These are phyloP conservation scores for Listrodromus nycthemerus DNA, from an alignment of 2,888 invertebrate species.

Conservation along the genomic window DNA sequence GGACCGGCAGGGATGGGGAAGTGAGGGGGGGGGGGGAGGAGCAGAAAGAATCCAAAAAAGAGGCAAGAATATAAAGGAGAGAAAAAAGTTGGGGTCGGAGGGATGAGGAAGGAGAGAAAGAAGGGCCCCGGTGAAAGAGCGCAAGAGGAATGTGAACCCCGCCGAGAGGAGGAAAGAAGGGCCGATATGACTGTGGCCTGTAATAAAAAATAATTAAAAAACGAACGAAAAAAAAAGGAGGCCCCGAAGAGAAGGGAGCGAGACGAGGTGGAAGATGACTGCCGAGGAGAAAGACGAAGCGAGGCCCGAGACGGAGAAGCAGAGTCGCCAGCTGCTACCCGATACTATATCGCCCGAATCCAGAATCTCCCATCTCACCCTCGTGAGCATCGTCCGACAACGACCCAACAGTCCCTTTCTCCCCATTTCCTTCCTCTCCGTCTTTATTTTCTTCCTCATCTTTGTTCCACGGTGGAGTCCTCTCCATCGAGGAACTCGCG, in stretches of 20 bases:
- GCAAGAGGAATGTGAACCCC: background rate
- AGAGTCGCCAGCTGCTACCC: constrained; percentile 69
- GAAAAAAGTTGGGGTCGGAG: constrained; percentile 23
- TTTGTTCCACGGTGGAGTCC: constrained; percentile 15
- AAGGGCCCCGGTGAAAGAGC: constrained; percentile 28
- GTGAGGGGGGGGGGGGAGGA: constrained; percentile 16
- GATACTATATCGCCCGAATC: constrained; percentile 69
- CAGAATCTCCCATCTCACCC: constrained; percentile 67
- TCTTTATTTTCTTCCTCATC: constrained; percentile 31
- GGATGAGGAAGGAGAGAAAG: constrained; percentile 35
- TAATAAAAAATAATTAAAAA: constrained; percentile 36
- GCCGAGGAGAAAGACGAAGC: constrained; percentile 38
- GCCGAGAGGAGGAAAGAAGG: constrained; percentile 25
- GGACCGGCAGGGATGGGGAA: constrained; percentile 25
- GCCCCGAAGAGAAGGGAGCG: background rate
- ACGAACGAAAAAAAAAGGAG: background rate
- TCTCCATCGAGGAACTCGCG: constrained; percentile 25
- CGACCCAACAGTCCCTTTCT: constrained; percentile 5
- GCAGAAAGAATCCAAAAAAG: constrained; percentile 50
- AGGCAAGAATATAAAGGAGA: constrained; percentile 54
- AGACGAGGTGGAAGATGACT: constrained; percentile 16
- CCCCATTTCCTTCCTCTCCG: constrained; percentile 28
- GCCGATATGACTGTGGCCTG: constrained; percentile 24
- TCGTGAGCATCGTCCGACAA: constrained; percentile 37
- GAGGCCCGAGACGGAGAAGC: constrained; percentile 17